These are phyloP conservation scores for Kryphioiulus occultus DNA, from an alignment of 2,888 invertebrate genomes.

Conservation along the genomic window DNA sequence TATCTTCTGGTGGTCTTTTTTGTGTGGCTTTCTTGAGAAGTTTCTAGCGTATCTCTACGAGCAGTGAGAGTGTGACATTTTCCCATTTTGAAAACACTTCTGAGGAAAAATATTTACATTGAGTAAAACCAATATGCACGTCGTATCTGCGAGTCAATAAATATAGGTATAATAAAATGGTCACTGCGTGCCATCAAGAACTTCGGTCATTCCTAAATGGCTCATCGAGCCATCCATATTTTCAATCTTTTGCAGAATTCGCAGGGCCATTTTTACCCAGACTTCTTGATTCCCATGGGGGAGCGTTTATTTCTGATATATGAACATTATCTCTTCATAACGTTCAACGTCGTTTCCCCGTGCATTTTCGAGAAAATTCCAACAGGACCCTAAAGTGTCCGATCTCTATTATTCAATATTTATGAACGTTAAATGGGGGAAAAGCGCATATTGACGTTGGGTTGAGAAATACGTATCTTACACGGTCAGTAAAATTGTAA, in stretches of 20 bases:
- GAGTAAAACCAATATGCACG: constrained; percentile 19
- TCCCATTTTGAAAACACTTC: background rate
- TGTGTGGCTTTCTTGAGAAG: background rate
- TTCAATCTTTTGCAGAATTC: background rate
- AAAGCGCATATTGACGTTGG: no score
- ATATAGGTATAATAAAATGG: background rate
- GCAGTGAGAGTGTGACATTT: background rate
- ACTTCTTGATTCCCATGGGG: background rate
- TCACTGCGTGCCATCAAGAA: background rate
- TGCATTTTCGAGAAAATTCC: background rate
- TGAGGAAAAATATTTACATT: constrained; percentile 29
- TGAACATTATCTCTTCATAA: background rate
- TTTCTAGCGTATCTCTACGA: background rate
- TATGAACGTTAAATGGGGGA: no score
- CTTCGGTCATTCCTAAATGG: constrained; percentile 6
- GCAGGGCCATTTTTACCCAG: background rate
- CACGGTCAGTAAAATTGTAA: no score
- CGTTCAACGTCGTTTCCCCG: background rate
- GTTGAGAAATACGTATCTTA: no score
- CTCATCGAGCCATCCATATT: constrained; percentile 10
- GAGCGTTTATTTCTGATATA: background rate
- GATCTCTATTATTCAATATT: no score
- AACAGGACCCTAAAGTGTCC: background rate
- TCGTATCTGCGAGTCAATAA: background rate
- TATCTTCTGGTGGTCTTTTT: background rate